Conservation (phyloP, 2,113 vertebrate species). For the Paramormyrops kingsleyae region DNA sequence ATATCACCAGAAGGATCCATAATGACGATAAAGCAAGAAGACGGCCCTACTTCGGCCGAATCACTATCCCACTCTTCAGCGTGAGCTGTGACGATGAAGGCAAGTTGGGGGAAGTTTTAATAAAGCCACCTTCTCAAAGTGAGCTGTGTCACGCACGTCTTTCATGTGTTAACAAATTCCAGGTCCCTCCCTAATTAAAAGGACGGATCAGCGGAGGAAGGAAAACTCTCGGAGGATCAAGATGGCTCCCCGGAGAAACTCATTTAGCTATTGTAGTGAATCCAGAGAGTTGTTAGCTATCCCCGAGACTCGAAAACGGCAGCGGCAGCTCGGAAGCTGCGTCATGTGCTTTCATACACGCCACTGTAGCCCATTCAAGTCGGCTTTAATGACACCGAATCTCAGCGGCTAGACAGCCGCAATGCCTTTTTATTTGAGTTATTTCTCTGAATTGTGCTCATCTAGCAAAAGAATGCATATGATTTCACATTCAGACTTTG, state of each 20-base stretch:
- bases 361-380: slow-evolving; percentile 17
- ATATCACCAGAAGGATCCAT: neutral
- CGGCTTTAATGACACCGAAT: slow-evolving; percentile 21
- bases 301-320: neutral
- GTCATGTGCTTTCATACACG: slow-evolving; percentile 11
- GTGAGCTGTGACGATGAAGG: neutral
- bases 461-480: slow-evolving; percentile 18
- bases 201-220: slow-evolving; percentile 12
- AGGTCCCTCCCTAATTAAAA: slow-evolving; percentile 32
- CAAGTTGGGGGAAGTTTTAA: slow-evolving; percentile 23
- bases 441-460: neutral
- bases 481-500: slow-evolving; percentile 5
- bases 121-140: slow-evolving; percentile 20
- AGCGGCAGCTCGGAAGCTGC: neutral
- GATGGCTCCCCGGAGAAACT: slow-evolving; percentile 14
- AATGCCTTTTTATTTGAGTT: neutral
- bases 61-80: neutral
- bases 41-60: neutral
- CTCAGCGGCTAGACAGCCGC: slow-evolving; percentile 10
- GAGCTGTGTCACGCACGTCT: slow-evolving; percentile 24
- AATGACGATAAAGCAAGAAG: neutral
- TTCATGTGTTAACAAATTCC: slow-evolving; percentile 41
- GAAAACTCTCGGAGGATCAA: slow-evolving; percentile 14
- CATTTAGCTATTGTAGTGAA: slow-evolving; percentile 28
- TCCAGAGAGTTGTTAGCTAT: slow-evolving; percentile 3